phyloP scores from a whole-genome alignment of 2,888 invertebrate genomes.

The Yponomeuta cagnagella region DNA sequence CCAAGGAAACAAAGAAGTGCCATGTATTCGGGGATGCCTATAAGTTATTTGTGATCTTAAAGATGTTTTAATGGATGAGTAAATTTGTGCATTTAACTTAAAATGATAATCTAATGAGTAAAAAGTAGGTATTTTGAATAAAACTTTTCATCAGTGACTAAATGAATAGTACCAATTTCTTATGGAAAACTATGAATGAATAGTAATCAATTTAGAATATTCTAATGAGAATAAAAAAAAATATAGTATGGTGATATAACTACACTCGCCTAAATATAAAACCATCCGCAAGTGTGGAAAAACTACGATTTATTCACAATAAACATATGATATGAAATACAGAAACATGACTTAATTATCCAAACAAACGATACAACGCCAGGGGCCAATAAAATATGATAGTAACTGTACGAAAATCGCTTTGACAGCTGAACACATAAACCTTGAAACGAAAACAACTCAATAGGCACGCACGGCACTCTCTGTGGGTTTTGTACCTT shows the following conservation, averaged over 20 bases:
- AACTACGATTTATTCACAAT: no score
- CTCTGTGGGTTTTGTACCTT: neutral
- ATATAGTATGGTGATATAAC: neutral
- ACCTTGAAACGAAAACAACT: constrained; percentile 52
- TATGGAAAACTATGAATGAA: neutral
- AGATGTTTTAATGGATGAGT: no score
- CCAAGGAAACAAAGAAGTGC: no score
- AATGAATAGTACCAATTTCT: neutral
- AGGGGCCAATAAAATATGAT: neutral
- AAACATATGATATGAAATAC: neutral
- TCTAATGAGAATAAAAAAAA: neutral
- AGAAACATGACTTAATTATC: neutral
- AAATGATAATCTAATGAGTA: no score
- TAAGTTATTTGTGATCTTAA: no score
- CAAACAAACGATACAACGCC: neutral
- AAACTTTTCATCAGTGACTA: no score
- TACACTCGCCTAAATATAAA: neutral
- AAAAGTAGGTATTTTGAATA: no score
- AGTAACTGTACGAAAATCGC: constrained; percentile 28
- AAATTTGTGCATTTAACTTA: no score
- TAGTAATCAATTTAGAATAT: neutral
- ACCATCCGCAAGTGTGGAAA: neutral
- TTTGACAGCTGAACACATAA: constrained; percentile 48
- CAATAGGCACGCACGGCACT: constrained; percentile 20
- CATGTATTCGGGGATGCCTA: no score